Evolutionary conservation across 2,888 invertebrate species (phyloP), one percentile per base, ranked within the genome.

Genomic region (Agriopis leucophaearia): DNA sequence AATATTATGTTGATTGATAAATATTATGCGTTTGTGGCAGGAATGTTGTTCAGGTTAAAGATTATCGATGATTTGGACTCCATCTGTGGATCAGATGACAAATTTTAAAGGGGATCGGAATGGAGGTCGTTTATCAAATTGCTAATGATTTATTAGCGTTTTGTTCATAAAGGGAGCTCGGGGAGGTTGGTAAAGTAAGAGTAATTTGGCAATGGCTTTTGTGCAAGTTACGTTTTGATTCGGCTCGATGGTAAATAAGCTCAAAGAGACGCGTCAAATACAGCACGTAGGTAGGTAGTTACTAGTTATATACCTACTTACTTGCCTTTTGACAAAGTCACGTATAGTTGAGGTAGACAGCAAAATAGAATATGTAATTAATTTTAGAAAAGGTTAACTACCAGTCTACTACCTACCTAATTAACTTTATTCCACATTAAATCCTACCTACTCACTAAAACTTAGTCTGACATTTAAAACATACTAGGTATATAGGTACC

Each of bases 1-100:
- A 59, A 59, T 48, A 59, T 48, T 88, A 88, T 84, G 78, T 81
- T 75, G 77, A 78, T 76, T 81, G 78, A 79, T 77, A 77, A 78
- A 76, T 71, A 48, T 47, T 16, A 62, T 40, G 36, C 16, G 71
- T 67, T 76, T 70, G 75, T 57, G 50, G 56, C 15, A 50, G 36
- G 36, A 61, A 76, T 73, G 62, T 65, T 73, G 74, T 72, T 75
- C 75, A 76, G 74, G 74, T 72, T 77, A 72, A 74, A 83, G 83
- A 78, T 80, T 76, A 76, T 74, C 72, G 72, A 66, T 71, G 64
- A 69, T 66, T 74, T 70, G 64, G 66, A 71, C 57, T 75, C 75
- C 79, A 80, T 81, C 73, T 81, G 78, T 70, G 70, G 66, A 65
- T 52, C 68, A 45, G 36, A 68, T 73, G 70, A 65, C 69, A 58